Percentiles rank a stretch among this genome's conserved stretches.
Evolutionary conservation across 2,888 invertebrate species (phyloP).

Genomic region (Andricus curvator): DNA sequence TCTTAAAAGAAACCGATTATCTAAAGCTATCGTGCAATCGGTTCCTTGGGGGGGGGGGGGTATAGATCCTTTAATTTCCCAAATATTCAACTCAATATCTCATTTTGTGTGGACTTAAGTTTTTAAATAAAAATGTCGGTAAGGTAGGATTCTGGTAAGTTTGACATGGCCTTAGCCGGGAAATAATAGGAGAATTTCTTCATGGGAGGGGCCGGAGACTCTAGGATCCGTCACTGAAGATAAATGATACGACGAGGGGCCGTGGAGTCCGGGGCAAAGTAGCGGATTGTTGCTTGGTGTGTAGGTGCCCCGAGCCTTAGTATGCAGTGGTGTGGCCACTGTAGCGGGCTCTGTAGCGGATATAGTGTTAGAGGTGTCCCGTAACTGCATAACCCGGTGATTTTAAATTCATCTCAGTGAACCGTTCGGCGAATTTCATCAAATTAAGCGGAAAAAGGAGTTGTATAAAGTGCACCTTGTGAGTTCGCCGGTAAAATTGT

Average conservation of each 20-base stretch:
- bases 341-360: slow-evolving; percentile 60
- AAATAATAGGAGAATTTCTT: background rate
- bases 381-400: slow-evolving; percentile 44
- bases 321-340: slow-evolving; percentile 67
- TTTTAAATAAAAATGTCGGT: too few relatives aligned
- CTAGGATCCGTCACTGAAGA: slow-evolving; percentile 17
- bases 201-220: background rate
- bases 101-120: too few relatives aligned
- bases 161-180: too few relatives aligned
- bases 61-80: too few relatives aligned
- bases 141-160: too few relatives aligned
- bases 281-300: slow-evolving; percentile 60
- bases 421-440: background rate
- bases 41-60: too few relatives aligned
- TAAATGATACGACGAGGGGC: slow-evolving; percentile 8
- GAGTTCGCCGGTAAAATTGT: background rate
- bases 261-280: slow-evolving; percentile 55
- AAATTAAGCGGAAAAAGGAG: background rate
- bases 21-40: too few relatives aligned
- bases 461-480: background rate
- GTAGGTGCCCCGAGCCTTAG: slow-evolving; percentile 54
- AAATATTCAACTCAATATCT: too few relatives aligned
- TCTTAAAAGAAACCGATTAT: too few relatives aligned
- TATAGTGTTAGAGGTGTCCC: slow-evolving; percentile 69
- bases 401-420: slow-evolving; percentile 25